Percentiles rank a stretch among this genome's conserved stretches.
Evolutionary conservation across 1,140 invertebrate genomes (phyloP).

Genomic region (Colletes gigas): DNA sequence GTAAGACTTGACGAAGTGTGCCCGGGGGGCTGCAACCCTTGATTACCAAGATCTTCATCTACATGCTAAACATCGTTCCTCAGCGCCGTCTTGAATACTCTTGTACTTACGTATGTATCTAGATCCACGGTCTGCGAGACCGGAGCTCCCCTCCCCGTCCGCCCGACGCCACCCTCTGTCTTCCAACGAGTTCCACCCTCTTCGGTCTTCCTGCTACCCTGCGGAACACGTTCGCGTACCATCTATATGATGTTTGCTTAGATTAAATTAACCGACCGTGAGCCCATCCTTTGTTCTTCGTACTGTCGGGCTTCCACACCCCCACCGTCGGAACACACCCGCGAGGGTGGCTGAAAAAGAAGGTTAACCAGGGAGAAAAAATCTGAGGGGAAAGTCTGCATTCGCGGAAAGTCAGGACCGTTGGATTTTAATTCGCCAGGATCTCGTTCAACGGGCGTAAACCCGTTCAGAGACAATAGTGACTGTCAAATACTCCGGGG

Average conservation of each 20-base stretch:
- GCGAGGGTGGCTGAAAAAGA: slow-evolving; percentile 40
- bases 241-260: slow-evolving; percentile 79
- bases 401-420: not conserved
- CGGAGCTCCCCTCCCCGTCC: slow-evolving; percentile 12
- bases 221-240: slow-evolving; percentile 69
- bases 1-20: slow-evolving; percentile 79
- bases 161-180: slow-evolving; percentile 75
- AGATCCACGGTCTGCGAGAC: slow-evolving; percentile 66
- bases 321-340: slow-evolving; percentile 2
- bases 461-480: not conserved
- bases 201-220: slow-evolving; percentile 61
- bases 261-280: slow-evolving; percentile 79
- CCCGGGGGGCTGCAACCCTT: slow-evolving; percentile 77
- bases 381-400: not conserved
- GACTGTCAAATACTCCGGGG: no score
- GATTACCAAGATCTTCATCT: slow-evolving; percentile 81
- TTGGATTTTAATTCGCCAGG: slow-evolving; percentile 6
- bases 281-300: slow-evolving; percentile 73
- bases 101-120: slow-evolving; percentile 81
- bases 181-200: slow-evolving; percentile 76
- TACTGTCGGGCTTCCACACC: slow-evolving; percentile 18
- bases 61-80: slow-evolving; percentile 80
- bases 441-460: not conserved
- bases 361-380: slow-evolving; percentile 35
- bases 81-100: slow-evolving; percentile 77